These are phyloP conservation scores for Cassiopea xamachana DNA, from an alignment of 30 jellyfish, hydroid and myxozoan genomes.

Conservation along the genomic window DNA sequence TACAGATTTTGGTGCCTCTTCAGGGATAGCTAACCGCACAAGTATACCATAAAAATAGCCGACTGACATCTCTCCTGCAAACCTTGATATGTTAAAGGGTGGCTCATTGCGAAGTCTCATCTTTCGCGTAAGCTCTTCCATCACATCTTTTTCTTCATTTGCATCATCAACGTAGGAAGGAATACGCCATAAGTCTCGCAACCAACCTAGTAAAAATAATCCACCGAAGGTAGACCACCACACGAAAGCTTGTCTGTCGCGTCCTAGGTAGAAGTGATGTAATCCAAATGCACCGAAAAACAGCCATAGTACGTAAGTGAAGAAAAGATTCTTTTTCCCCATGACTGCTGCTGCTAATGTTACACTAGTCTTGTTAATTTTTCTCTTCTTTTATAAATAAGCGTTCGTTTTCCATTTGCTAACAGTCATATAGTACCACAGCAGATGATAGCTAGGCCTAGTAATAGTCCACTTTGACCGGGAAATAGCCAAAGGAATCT, in stretches of 20 bases:
- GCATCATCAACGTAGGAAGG: conserved; percentile 98
- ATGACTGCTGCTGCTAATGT: conserved; percentile 12
- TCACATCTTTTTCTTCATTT: conserved; percentile 70
- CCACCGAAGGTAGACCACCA: conserved; percentile 99
- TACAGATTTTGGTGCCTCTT: conserved; percentile 71
- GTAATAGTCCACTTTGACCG: conserved; percentile 13
- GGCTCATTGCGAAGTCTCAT: conserved; percentile 85
- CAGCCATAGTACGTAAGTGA: conserved; percentile 90
- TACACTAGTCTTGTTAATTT: not conserved
- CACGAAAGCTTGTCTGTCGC: conserved; percentile 93
- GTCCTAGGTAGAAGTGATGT: conserved; percentile 96
- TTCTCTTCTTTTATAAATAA: not conserved
- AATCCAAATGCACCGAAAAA: conserved; percentile 94
- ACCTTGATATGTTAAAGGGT: conserved; percentile 74
- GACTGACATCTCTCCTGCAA: conserved; percentile 91
- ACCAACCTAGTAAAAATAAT: conserved; percentile 88
- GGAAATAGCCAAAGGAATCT: conserved; percentile 40
- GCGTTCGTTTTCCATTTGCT: not conserved
- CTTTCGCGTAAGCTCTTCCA: conserved; percentile 72
- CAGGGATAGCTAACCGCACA: conserved; percentile 88
- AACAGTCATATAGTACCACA: not conserved
- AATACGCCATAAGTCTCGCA: conserved; percentile 97
- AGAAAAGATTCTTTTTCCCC: conserved; percentile 84
- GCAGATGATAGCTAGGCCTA: conserved; percentile 3
- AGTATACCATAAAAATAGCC: conserved; percentile 93